phyloP scores from a whole-genome alignment of 2,113 vertebrate species.

The Chaetops frenatus region DNA sequence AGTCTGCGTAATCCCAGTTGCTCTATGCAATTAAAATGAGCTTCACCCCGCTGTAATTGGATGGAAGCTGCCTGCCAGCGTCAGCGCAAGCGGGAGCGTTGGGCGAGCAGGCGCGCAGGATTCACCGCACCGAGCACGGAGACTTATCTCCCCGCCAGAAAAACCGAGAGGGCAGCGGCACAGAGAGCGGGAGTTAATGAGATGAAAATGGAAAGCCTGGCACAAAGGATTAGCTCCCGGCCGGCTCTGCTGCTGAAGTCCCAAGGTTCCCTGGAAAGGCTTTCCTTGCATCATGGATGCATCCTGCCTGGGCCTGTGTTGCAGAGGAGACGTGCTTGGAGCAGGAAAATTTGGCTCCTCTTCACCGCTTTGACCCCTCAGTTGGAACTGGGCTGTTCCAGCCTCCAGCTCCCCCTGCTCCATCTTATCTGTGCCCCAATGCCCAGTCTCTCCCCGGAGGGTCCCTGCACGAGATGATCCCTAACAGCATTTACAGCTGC shows the following conservation, averaged over 20 bases:
- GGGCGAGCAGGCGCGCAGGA: background rate
- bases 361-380: background rate
- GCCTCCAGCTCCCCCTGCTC: background rate
- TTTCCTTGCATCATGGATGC: background rate
- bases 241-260: background rate
- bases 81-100: background rate
- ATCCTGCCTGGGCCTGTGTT: background rate
- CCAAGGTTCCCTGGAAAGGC: background rate
- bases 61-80: slow-evolving; percentile 57
- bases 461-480: background rate
- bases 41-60: slow-evolving; percentile 65
- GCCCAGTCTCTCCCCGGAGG: accelerated
- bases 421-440: accelerated
- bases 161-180: slow-evolving; percentile 24
- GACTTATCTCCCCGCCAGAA: slow-evolving; percentile 38
- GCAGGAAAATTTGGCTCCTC: background rate
- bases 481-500: slow-evolving; percentile 36
- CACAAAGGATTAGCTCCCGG: slow-evolving; percentile 44
- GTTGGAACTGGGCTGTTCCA: background rate
- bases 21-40: slow-evolving; percentile 71
- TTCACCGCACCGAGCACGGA: background rate
- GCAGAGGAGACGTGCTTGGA: background rate
- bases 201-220: slow-evolving; percentile 56
- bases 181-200: slow-evolving; percentile 42
- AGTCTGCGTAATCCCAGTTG: slow-evolving; percentile 65